phyloP scores from a whole-genome alignment of 2,113 vertebrate species.

The Noturus placidus region DNA sequence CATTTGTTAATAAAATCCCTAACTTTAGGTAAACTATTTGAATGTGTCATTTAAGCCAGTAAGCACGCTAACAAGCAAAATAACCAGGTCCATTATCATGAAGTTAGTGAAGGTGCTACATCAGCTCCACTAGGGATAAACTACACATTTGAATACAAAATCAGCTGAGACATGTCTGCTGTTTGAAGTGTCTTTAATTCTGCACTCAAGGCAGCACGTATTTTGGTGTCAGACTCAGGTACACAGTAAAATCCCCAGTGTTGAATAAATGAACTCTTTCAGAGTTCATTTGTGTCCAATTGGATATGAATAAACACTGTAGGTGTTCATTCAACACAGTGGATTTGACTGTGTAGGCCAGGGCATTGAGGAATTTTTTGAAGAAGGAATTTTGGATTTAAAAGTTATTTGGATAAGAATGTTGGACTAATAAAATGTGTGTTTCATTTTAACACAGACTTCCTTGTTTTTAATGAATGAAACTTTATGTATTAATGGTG shows the following conservation, averaged over 20 bases:
- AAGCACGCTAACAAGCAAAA: neutral
- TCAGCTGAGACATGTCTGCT: neutral
- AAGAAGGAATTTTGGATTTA: neutral
- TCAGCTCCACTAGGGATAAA: neutral
- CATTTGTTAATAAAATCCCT: neutral
- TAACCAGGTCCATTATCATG: neutral
- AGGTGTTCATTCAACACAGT: too few relatives aligned
- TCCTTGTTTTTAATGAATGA: neutral
- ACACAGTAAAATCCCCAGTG: too few relatives aligned
- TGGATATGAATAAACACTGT: too few relatives aligned
- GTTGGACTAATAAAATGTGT: neutral
- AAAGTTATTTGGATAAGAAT: neutral
- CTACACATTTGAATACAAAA: neutral
- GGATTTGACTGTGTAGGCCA: neutral
- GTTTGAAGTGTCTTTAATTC: neutral
- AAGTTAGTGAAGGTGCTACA: neutral
- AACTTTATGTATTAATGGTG: neutral
- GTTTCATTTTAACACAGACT: neutral
- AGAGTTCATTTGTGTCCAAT: too few relatives aligned
- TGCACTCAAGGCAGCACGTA: neutral
- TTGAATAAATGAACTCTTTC: too few relatives aligned
- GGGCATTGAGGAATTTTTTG: neutral
- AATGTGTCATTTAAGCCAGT: neutral
- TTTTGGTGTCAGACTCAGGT: neutral
- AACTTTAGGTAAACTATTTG: neutral